Percentiles rank a stretch among this genome's conserved stretches.
phyloP scores from a whole-genome alignment of 2,888 invertebrate genomes.

The Lasioglossum zephyrum region DNA sequence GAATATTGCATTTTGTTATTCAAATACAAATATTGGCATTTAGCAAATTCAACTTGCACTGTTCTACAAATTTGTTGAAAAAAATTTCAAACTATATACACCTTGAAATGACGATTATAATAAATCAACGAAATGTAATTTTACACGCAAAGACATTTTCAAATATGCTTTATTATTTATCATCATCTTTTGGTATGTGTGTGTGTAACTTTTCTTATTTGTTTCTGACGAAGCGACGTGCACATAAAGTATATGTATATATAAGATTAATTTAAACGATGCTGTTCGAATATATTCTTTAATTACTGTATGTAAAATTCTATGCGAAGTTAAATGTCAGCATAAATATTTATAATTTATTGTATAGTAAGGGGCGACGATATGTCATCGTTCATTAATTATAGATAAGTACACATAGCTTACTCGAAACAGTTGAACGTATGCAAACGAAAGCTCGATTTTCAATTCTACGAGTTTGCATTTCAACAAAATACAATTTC shows the following conservation, averaged over 20 bases:
- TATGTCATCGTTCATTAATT: background rate
- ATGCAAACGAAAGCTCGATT: background rate
- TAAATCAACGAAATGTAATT: background rate
- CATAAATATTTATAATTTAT: slow-evolving; percentile 19
- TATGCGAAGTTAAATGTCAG: background rate
- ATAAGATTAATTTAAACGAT: background rate
- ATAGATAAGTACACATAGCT: background rate
- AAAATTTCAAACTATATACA: background rate
- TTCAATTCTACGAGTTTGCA: background rate
- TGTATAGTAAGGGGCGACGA: background rate
- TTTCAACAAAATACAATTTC: background rate
- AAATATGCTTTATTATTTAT: background rate
- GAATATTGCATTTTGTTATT: background rate
- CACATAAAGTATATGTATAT: background rate
- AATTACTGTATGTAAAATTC: background rate
- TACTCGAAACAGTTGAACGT: background rate
- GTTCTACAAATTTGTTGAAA: background rate
- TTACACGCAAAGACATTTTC: too few species aligned
- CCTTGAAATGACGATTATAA: background rate
- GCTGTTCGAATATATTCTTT: background rate
- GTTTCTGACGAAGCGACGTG: background rate
- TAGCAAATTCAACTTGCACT: background rate
- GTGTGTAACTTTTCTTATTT: background rate
- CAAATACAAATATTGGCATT: background rate
- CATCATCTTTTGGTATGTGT: background rate